Evolutionary conservation across 2,113 vertebrate genomes (phyloP).

Genomic region (Grantiella picta): DNA sequence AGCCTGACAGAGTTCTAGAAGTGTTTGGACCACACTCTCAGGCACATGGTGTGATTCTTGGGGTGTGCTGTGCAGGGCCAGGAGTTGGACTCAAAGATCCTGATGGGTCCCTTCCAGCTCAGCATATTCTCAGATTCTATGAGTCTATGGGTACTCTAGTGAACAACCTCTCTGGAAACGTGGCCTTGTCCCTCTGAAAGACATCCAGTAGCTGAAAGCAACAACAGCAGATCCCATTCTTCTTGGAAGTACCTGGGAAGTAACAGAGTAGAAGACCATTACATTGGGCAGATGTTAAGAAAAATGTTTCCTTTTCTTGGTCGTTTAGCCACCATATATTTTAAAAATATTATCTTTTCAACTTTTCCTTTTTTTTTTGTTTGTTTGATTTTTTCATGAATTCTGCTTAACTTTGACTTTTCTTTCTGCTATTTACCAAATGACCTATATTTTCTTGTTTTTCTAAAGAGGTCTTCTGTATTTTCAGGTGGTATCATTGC

Average conservation of each 20-base stretch:
- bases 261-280: not conserved
- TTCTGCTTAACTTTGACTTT: not conserved
- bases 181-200: not conserved
- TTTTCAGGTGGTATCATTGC: not conserved
- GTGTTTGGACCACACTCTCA: not conserved
- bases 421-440: not conserved
- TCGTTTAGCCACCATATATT: not conserved
- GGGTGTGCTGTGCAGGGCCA: not conserved
- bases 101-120: not conserved
- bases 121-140: not conserved
- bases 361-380: not conserved
- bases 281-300: not conserved
- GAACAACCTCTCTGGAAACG: not conserved
- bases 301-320: not conserved
- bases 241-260: not conserved
- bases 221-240: not conserved
- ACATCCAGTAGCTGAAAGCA: not conserved
- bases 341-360: not conserved
- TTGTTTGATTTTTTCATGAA: not conserved
- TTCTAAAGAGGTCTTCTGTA: not conserved
- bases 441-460: not conserved
- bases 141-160: not conserved
- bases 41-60: not conserved
- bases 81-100: not conserved
- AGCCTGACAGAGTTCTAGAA: not conserved